Base-by-base conservation (phyloP, 2,888 invertebrate genomes). In the Yponomeuta evonymella region DNA sequence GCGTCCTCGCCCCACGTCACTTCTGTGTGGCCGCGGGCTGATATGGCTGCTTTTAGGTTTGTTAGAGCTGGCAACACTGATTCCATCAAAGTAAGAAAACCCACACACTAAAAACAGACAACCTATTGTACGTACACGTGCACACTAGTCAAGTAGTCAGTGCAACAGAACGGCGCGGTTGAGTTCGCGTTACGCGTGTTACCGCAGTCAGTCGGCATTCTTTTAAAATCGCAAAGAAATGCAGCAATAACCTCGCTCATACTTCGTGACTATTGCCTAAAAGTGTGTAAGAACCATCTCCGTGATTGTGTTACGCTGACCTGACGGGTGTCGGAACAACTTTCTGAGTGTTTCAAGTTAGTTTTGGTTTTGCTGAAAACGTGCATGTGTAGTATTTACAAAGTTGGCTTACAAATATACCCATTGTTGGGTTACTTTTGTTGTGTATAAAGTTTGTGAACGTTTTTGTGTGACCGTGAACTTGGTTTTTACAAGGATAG, bases 361-460 rank as follows among this genome's bases (percentile, higher is more conserved):
- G 72, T 72, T 23, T 67, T 67, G 69, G 72, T 71, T 23, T 67
- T 66, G 69, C 71, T 71, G 71, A 2, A 30, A 65, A 67, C 51
- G 74, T 79, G 81, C 80, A 82, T 81, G 81, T 83, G 80, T 73
- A 77, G 85, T 89, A 88, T 86, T 87, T 85, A 85, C 80, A 80
- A 86, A 86, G 83, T 87, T 85, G 72, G 77, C 76, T 43, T 43
- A 43, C 43, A 43, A 43, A 36, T 5, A 0, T 36, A 8, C 6
- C 43, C 43, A 79, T 84, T 85, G 81, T 83, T 84, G 75, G 72
- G 75, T 83, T 73, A 72, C 79, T 82, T 77, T 75, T 75, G 75
- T 76, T 69, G 62, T 23, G 62, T 70, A 15, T 63, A 79, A 65
- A 71, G 80, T 82, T 84, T 29, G 67, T 67, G 68, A 68, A 68